Base-by-base conservation (phyloP, 1,140 invertebrate species). In the Eurosta solidaginis region DNA sequence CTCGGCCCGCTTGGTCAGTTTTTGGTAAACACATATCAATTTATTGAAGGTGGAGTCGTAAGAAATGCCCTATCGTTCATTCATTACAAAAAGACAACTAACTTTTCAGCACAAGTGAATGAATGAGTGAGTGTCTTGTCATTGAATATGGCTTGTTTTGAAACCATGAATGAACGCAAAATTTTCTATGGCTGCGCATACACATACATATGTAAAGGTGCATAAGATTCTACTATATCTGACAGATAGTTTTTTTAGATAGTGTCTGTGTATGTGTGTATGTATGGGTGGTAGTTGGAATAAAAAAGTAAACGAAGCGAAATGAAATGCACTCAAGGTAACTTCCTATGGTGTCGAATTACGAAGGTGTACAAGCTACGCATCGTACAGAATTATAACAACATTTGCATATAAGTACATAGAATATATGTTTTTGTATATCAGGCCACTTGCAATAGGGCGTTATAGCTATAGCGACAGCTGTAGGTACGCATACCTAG, bases 271-370 rank as follows among this genome's bases (percentile, higher is more conserved):
- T n/a, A n/a, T n/a, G n/a, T 0, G 7, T 47, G 6, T 4, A 47
- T n/a, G n/a, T n/a, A n/a, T n/a, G 45, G 12, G n/a, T 59, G 27
- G 33, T 40, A 68, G 59, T 68, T 17, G 59, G 9, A 52, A 20
- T 3, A 68, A 68, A 22, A 68, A 6, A 54, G 40, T 17, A 42
- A 68, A 20, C 27, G 22, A 59, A 68, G 59, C 20, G 59, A 68
- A 68, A 42, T 68, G 29, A 68, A 68, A 68, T 68, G 59, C 59
- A 68, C 33, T 68, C 59, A 68, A 68, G 59, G 59, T 68, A 68
- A 68, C 59, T 68, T 68, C 59, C 59, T 68, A 68, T 42, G 59
- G 59, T 68, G 36, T 68, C 59, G 59, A 68, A 68, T 68, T 68
- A 68, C 59, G 33, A 68, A 68, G 33, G 59, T 68, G 14, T 68